phyloP scores from a whole-genome alignment of 2,888 invertebrate genomes.

The Agrotis ipsilon region DNA sequence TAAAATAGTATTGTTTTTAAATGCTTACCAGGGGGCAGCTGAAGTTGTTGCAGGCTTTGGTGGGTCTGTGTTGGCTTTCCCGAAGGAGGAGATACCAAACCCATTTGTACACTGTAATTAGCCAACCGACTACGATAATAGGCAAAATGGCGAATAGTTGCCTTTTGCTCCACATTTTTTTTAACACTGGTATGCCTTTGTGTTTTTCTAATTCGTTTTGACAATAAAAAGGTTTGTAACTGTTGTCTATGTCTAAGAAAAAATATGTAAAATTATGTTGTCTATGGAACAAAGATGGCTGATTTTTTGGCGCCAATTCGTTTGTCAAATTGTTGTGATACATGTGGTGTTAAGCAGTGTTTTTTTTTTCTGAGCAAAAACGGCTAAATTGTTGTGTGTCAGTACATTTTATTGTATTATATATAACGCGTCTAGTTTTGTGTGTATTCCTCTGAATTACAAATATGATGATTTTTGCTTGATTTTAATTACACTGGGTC shows the following conservation, averaged over 20 bases:
- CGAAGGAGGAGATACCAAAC: slow-evolving; percentile 86
- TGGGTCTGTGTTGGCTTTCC: slow-evolving; percentile 85
- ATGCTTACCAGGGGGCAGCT: slow-evolving; percentile 85
- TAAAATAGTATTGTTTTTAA: slow-evolving; percentile 46
- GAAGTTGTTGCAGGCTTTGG: slow-evolving; percentile 83
- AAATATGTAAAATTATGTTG: slow-evolving; percentile 37
- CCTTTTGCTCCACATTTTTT: slow-evolving; percentile 60
- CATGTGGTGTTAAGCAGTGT: slow-evolving; percentile 58
- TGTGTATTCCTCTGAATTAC: slow-evolving; percentile 44
- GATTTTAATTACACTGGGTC: too few relatives aligned
- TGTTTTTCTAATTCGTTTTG: slow-evolving; percentile 17
- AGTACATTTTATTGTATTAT: too few relatives aligned
- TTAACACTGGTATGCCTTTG: slow-evolving; percentile 50
- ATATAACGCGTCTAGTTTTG: slow-evolving; percentile 23
- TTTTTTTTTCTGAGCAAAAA: slow-evolving; percentile 45
- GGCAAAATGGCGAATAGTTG: slow-evolving; percentile 64
- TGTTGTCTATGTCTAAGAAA: slow-evolving; percentile 38
- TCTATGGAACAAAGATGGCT: slow-evolving; percentile 50
- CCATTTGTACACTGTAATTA: slow-evolving; percentile 72
- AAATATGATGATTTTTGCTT: not conserved
- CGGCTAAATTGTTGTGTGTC: too few relatives aligned
- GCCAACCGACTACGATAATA: slow-evolving; percentile 72
- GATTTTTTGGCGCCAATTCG: slow-evolving; percentile 49
- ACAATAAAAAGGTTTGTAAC: slow-evolving; percentile 22
- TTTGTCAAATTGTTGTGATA: slow-evolving; percentile 33